Evolutionary conservation across 1,140 invertebrate species (phyloP).

Genomic region (Ips typographus): DNA sequence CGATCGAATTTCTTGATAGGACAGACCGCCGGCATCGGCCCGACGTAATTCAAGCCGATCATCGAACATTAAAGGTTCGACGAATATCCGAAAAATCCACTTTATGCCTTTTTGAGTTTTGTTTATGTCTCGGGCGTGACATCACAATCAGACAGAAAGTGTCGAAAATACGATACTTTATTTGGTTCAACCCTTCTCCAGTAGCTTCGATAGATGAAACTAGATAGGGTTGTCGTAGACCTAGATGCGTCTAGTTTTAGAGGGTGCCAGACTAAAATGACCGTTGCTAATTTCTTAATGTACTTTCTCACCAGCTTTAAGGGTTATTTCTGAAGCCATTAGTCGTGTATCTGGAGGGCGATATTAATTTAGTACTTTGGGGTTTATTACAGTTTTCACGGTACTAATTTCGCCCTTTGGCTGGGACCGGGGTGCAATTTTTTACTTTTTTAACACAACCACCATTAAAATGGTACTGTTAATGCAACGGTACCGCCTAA

Average conservation of each 20-base stretch:
- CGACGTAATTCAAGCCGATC: conserved; percentile 19
- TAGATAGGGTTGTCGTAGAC: background rate
- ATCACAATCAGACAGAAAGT: conserved; percentile 27
- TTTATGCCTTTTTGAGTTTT: conserved; percentile 24
- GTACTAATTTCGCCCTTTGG: conserved; percentile 16
- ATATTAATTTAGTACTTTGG: conserved; percentile 10
- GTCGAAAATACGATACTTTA: conserved; percentile 16
- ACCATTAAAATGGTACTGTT: background rate
- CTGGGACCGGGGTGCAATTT: conserved; percentile 15
- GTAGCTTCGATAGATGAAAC: conserved; percentile 12
- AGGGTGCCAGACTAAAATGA: conserved; percentile 7
- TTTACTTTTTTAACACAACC: conserved; percentile 15
- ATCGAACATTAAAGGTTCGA: conserved; percentile 25
- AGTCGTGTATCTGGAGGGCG: conserved; percentile 17
- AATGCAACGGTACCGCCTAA: background rate
- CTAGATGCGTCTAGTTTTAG: background rate
- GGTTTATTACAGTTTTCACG: conserved; percentile 22
- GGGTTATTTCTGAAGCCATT: conserved; percentile 15
- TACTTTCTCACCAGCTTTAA: conserved; percentile 3
- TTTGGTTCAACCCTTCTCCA: conserved; percentile 17
- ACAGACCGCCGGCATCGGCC: conserved; percentile 23
- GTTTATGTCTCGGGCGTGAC: conserved; percentile 21
- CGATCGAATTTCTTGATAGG: conserved; percentile 31
- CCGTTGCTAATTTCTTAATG: conserved; percentile 26
- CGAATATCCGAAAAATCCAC: conserved; percentile 22